Evolutionary conservation across 2,113 vertebrate species (phyloP).

Genomic region (Rhynchopsitta pachyrhyncha): DNA sequence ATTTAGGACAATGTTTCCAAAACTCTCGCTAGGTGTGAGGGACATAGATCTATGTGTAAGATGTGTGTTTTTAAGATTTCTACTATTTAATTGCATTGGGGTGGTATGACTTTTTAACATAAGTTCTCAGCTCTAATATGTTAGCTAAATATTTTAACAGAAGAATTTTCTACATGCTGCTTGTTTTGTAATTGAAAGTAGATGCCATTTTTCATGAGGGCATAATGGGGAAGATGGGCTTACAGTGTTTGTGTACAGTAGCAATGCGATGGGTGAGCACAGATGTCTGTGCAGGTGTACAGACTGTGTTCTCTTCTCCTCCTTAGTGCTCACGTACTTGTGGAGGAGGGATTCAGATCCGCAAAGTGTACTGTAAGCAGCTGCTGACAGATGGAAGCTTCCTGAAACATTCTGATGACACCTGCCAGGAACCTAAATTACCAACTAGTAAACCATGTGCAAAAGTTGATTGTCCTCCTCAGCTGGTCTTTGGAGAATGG

Average conservation of each 20-base stretch:
- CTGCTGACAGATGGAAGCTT: constrained; percentile 85
- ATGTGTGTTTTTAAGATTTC: neutral
- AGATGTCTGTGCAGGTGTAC: neutral
- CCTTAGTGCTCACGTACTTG: constrained; percentile 87
- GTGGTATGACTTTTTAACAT: neutral
- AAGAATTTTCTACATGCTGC: neutral
- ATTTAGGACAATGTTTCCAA: neutral
- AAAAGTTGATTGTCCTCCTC: constrained; percentile 82
- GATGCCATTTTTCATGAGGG: neutral
- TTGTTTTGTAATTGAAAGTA: neutral
- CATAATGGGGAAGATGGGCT: neutral
- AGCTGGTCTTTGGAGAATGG: constrained; percentile 82
- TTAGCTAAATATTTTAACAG: neutral
- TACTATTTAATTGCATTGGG: neutral
- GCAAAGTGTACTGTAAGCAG: constrained; percentile 87
- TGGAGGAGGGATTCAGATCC: constrained; percentile 83
- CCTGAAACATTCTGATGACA: constrained; percentile 73
- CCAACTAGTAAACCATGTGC: constrained; percentile 77
- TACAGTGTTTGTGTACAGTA: neutral
- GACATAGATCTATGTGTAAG: neutral
- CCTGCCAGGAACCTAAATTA: constrained; percentile 76
- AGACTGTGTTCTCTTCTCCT: neutral
- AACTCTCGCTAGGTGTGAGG: neutral
- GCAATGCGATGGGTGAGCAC: neutral
- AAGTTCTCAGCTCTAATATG: neutral